phyloP scores from a whole-genome alignment of 1,140 invertebrate genomes.

The Daktulosphaira vitifoliae region DNA sequence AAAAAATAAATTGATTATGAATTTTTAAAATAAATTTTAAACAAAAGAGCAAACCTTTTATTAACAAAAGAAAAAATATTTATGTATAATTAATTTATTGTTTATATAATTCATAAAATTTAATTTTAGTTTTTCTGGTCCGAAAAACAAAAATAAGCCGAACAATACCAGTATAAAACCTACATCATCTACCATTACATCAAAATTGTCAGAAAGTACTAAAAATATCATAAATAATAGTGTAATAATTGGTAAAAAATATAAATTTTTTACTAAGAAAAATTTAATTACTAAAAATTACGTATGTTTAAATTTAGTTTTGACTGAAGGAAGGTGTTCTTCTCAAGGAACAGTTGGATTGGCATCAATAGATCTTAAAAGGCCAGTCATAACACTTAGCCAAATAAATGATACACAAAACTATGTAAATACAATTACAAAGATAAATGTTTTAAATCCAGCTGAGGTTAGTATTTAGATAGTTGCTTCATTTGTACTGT shows the following conservation, averaged over 20 bases:
- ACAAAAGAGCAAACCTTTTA: no score
- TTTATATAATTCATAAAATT: no score
- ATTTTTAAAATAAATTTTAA: no score
- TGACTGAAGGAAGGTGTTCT: slow-evolving; percentile 67
- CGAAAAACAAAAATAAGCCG: no score
- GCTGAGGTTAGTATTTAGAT: slow-evolving; percentile 54
- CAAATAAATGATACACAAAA: slow-evolving; percentile 79
- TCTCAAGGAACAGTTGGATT: slow-evolving; percentile 81
- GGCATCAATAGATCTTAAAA: slow-evolving; percentile 68
- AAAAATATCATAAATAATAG: neutral
- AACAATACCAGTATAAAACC: no score
- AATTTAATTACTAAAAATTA: neutral
- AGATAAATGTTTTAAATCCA: slow-evolving; percentile 71
- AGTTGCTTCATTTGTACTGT: neutral
- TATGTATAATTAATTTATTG: no score
- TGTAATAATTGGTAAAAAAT: slow-evolving; percentile 13
- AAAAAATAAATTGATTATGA: no score
- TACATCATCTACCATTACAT: no score
- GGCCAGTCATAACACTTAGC: slow-evolving; percentile 64
- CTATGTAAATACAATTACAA: slow-evolving; percentile 69
- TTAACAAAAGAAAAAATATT: no score
- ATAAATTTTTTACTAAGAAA: neutral
- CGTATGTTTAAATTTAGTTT: slow-evolving; percentile 29
- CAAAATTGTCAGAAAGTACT: no score
- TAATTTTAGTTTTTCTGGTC: no score